These are phyloP conservation scores for Epizoanthus rinbou DNA, from an alignment of 92 coral and sea anemone species.

Conservation along the genomic window DNA sequence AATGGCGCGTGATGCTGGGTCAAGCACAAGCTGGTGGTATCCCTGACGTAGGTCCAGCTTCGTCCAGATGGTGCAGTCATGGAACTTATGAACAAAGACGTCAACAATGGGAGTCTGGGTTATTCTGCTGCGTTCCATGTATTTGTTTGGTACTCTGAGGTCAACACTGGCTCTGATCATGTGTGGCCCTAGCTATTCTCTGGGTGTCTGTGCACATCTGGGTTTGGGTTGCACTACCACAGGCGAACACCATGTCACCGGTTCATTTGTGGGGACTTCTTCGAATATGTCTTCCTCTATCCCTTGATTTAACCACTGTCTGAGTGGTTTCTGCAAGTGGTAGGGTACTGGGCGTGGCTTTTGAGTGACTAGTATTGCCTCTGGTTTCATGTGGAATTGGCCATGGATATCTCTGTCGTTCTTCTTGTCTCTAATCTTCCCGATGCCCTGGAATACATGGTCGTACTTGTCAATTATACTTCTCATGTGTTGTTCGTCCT, in stretches of 20 bases:
- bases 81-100: conserved; percentile 44
- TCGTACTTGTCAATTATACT: conserved; percentile 5
- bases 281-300: conserved; percentile 52
- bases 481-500: conserved; percentile 24
- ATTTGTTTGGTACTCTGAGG: conserved; percentile 37
- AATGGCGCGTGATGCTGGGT: conserved; percentile 49
- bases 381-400: conserved; percentile 58
- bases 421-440: conserved; percentile 66
- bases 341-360: conserved; percentile 57
- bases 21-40: conserved; percentile 55
- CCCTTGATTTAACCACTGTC: conserved; percentile 48
- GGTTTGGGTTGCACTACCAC: conserved; percentile 53
- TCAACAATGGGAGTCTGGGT: neutral
- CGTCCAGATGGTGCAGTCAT: conserved; percentile 48
- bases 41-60: conserved; percentile 59
- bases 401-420: conserved; percentile 55
- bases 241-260: conserved; percentile 55
- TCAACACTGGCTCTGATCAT: conserved; percentile 46
- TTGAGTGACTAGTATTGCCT: conserved; percentile 55
- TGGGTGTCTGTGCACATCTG: conserved; percentile 15
- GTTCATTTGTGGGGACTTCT: conserved; percentile 51
- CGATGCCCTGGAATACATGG: conserved; percentile 65
- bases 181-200: conserved; percentile 43
- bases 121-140: conserved; percentile 43
- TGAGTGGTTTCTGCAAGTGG: conserved; percentile 55